Conservation (phyloP, 2,888 invertebrate genomes). For the Vanessa cardui region DNA sequence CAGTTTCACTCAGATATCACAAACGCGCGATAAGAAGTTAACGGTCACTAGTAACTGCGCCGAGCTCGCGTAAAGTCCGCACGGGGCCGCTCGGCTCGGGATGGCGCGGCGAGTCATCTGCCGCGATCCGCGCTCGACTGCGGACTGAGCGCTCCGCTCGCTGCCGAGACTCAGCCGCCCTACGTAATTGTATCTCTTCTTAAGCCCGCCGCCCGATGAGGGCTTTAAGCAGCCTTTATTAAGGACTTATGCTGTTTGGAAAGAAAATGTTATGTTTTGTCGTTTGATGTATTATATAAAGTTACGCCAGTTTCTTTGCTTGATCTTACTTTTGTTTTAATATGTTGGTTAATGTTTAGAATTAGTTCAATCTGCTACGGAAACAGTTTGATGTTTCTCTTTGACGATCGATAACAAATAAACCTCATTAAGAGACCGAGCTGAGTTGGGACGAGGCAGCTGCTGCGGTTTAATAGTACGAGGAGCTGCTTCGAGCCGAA, state of each 20-base stretch:
- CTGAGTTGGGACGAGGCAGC: too few relatives aligned
- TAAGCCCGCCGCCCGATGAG: conserved; percentile 16
- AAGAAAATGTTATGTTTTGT: conserved; percentile 12
- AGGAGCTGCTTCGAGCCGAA: too few relatives aligned
- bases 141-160: conserved; percentile 35
- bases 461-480: too few relatives aligned
- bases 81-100: neutral
- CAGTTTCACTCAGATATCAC: conserved; percentile 7
- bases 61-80: neutral
- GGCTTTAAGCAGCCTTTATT: conserved; percentile 20
- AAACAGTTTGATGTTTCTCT: neutral
- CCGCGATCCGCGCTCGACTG: conserved; percentile 34
- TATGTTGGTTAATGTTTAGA: neutral
- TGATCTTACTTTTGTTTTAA: neutral
- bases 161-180: conserved; percentile 10
- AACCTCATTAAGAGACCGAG: too few relatives aligned
- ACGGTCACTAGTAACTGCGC: neutral
- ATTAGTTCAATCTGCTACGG: neutral
- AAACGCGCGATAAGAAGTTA: conserved; percentile 4
- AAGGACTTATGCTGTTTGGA: conserved; percentile 19
- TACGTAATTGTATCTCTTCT: conserved; percentile 23
- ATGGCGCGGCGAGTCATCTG: conserved; percentile 16
- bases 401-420: too few relatives aligned
- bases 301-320: conserved; percentile 1
- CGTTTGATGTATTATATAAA: neutral